Percentiles rank a stretch among this genome's conserved stretches.
phyloP scores from a whole-genome alignment of 2,888 invertebrate genomes.

The Caenorhabditis drosophilae region DNA sequence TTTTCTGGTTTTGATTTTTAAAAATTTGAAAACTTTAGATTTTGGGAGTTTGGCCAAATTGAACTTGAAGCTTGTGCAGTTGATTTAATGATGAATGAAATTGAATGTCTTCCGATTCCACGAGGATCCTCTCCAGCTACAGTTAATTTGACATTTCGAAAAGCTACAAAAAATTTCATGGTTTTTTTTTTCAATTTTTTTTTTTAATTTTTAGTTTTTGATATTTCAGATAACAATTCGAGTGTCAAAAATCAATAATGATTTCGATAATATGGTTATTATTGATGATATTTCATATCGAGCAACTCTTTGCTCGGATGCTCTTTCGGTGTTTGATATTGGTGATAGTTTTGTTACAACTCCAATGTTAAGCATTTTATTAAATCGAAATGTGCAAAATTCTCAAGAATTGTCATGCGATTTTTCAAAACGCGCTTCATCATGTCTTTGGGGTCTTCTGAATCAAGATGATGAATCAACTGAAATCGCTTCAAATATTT shows the following conservation, averaged over 20 bases:
- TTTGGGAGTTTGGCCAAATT: constrained; percentile 53
- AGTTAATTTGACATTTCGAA: constrained; percentile 46
- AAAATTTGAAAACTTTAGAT: constrained; percentile 29
- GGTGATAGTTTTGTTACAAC: constrained; percentile 62
- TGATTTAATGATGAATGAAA: constrained; percentile 40
- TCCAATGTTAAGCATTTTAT: constrained; percentile 57
- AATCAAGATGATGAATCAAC: constrained; percentile 36
- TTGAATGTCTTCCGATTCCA: constrained; percentile 51
- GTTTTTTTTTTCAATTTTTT: constrained; percentile 6
- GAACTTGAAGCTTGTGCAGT: constrained; percentile 53
- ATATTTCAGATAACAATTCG: constrained; percentile 59
- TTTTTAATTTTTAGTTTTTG: neutral
- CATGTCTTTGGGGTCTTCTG: constrained; percentile 61
- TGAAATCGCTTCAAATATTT: constrained; percentile 43
- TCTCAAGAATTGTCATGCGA: constrained; percentile 64
- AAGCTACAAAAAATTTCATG: constrained; percentile 51
- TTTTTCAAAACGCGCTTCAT: constrained; percentile 61
- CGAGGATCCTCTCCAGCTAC: constrained; percentile 48
- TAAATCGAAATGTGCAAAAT: constrained; percentile 59
- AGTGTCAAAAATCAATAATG: constrained; percentile 52
- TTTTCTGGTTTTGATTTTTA: neutral
- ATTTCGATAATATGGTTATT: constrained; percentile 65
- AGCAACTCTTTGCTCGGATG: constrained; percentile 54
- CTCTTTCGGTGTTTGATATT: constrained; percentile 61
- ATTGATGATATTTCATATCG: constrained; percentile 64